Conservation (phyloP, 1,140 invertebrate species). For the Brachionus rubens region DNA sequence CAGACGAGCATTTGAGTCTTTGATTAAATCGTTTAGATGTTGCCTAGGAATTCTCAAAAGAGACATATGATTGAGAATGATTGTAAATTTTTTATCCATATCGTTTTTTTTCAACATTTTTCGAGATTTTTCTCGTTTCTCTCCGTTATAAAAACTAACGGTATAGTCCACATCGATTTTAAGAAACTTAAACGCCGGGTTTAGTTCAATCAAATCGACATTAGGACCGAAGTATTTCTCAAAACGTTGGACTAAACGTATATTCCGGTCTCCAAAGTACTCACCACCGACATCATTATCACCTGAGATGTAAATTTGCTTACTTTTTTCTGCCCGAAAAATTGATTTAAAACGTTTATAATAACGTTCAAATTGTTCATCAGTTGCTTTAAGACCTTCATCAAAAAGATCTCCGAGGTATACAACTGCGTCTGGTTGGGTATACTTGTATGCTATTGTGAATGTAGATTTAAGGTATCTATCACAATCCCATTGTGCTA, state of each 20-base stretch:
- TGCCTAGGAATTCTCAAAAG: not conserved
- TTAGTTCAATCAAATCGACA: slow-evolving; percentile 18
- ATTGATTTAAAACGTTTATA: slow-evolving; percentile 52
- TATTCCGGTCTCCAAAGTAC: slow-evolving; percentile 69
- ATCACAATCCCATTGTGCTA: slow-evolving; percentile 75
- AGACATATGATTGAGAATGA: slow-evolving; percentile 23
- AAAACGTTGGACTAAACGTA: slow-evolving; percentile 73
- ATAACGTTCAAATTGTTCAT: slow-evolving; percentile 64
- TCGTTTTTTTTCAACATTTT: not conserved
- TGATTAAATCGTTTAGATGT: slow-evolving; percentile 57
- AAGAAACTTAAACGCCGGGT: slow-evolving; percentile 20
- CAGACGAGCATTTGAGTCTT: not conserved
- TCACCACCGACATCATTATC: slow-evolving; percentile 94
- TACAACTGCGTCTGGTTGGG: slow-evolving; percentile 76
- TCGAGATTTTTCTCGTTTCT: not conserved
- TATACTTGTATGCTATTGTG: slow-evolving; percentile 68
- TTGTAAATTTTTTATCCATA: not conserved
- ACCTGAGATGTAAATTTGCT: slow-evolving; percentile 81
- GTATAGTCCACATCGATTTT: slow-evolving; percentile 37
- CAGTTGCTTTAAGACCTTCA: slow-evolving; percentile 75
- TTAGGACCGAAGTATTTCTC: slow-evolving; percentile 66
- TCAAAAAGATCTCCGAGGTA: slow-evolving; percentile 89
- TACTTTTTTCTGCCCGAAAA: slow-evolving; percentile 52
- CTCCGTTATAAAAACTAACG: not conserved
- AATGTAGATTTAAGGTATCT: slow-evolving; percentile 78